Percentiles rank a stretch among this genome's conserved stretches.
These are phyloP conservation scores for Ammodytes dubius DNA, from an alignment of 2,113 vertebrate genomes.

Conservation along the genomic window DNA sequence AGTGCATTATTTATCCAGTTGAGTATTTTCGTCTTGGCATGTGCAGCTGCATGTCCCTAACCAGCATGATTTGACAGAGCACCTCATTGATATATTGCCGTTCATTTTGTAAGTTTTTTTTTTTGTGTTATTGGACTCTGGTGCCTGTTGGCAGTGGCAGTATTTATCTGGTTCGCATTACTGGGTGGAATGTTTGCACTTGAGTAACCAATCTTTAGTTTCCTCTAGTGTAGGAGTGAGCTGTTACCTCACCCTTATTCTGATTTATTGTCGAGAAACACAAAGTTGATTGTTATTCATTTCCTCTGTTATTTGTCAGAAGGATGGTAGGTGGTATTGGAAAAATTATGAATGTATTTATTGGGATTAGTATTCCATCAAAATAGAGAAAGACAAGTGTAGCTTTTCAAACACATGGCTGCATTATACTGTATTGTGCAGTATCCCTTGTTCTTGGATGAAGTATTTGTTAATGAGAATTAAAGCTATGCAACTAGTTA, in stretches of 20 bases:
- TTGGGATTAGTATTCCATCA: not conserved
- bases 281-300: not conserved
- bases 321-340: too few relatives aligned
- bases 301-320: not conserved
- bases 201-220: not conserved
- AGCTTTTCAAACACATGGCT: too few relatives aligned
- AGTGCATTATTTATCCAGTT: slow-evolving; percentile 10
- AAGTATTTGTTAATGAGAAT: slow-evolving; percentile 1
- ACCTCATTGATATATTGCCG: not conserved
- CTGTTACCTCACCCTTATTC: not conserved
- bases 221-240: not conserved
- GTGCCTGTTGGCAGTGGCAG: not conserved
- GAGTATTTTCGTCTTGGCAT: not conserved
- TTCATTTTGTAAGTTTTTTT: not conserved
- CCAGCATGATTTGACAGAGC: not conserved
- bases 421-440: not conserved
- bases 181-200: not conserved
- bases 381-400: not conserved
- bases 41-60: slow-evolving; percentile 30
- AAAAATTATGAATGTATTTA: not conserved
- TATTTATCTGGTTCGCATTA: not conserved
- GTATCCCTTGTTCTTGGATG: not conserved
- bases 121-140: not conserved
- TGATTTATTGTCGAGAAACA: not conserved
- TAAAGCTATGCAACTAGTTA: not conserved